Percentiles rank a stretch among this genome's conserved stretches.
Conservation (phyloP, 2,797 vertebrate species). For the Heteromormyrus szaboi region DNA sequence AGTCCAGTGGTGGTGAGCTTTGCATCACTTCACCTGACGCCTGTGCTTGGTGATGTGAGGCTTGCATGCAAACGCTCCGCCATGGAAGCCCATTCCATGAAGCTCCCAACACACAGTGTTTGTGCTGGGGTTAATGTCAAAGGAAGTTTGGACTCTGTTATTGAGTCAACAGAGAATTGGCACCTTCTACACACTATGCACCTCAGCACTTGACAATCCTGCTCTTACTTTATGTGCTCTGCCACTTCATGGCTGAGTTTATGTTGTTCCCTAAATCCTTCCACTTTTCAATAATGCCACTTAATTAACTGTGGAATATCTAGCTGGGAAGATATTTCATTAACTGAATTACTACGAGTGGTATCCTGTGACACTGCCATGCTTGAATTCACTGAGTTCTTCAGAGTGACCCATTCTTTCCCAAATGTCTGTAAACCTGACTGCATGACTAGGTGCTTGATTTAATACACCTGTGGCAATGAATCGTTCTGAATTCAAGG, state of each 20-base stretch:
- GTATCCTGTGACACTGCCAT: not conserved
- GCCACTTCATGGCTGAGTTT: not conserved
- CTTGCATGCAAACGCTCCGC: not conserved
- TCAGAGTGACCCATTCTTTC: not conserved
- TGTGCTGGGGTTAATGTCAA: not conserved
- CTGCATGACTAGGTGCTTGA: not conserved
- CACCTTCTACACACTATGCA: not conserved
- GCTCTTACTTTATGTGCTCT: not conserved
- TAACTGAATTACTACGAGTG: not conserved
- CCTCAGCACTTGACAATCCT: not conserved
- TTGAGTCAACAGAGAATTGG: not conserved
- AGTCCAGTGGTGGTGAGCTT: not conserved
- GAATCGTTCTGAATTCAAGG: not conserved
- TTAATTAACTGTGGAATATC: not conserved
- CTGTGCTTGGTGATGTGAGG: not conserved
- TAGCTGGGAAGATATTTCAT: not conserved
- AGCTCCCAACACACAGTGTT: not conserved
- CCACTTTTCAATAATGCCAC: not conserved
- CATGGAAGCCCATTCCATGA: not conserved
- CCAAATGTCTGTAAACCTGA: not conserved
- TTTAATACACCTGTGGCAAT: not conserved
- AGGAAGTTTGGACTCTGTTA: not conserved
- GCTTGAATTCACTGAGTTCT: not conserved
- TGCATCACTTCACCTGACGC: not conserved
- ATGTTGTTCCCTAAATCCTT: not conserved